Evolutionary conservation across 2,113 vertebrate genomes (phyloP).

Genomic region (Gorsachius goisagi): DNA sequence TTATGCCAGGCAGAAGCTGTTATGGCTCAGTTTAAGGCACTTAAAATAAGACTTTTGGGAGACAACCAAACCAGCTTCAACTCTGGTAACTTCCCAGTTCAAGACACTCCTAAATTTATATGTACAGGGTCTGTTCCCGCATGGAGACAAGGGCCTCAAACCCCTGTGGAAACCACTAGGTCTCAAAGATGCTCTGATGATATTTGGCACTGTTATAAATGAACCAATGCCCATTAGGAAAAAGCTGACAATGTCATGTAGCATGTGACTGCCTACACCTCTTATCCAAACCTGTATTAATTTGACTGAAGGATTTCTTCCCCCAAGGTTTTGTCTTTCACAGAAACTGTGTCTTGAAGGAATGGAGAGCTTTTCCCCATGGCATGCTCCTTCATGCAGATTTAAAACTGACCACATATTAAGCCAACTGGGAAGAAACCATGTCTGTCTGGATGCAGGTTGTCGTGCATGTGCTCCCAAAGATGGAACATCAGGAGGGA

Average conservation of each 20-base stretch:
- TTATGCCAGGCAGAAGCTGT: constrained; percentile 40
- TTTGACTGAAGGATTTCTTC: not conserved
- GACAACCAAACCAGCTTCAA: constrained; percentile 37
- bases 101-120: not conserved
- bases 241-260: not conserved
- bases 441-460: not conserved
- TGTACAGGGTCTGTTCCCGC: not conserved
- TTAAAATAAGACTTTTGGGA: constrained; percentile 54
- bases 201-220: not conserved
- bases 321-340: not conserved
- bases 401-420: not conserved
- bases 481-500: not conserved
- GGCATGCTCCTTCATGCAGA: not conserved
- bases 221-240: not conserved
- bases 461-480: not conserved
- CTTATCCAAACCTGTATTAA: not conserved
- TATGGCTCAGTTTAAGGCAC: constrained; percentile 3
- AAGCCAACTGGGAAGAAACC: not conserved
- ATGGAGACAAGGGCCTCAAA: not conserved
- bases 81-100: constrained; percentile 9
- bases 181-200: not conserved
- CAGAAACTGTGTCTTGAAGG: not conserved
- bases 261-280: not conserved
- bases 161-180: not conserved
- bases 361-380: not conserved